Evolutionary conservation across 2,113 vertebrate genomes (phyloP).

Genomic region (Chionomys nivalis): DNA sequence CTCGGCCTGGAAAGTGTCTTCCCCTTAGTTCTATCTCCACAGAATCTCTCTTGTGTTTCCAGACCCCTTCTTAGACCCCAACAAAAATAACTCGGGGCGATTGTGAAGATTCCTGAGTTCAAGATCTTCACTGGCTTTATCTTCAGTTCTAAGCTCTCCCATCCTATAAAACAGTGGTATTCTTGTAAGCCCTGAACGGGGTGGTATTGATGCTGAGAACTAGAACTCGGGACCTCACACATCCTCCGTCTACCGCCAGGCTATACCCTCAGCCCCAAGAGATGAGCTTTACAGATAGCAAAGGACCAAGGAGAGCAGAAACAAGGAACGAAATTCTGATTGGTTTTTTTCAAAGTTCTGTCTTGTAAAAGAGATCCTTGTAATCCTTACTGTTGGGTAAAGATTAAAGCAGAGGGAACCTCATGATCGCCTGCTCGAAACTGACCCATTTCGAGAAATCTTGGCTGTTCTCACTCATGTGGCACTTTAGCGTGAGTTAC

Average conservation of each 20-base stretch:
- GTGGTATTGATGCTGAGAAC: not conserved
- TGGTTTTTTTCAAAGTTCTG: not conserved
- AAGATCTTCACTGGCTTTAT: not conserved
- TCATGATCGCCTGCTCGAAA: not conserved
- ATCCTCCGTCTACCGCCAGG: not conserved
- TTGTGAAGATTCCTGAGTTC: not conserved
- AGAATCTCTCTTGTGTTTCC: not conserved
- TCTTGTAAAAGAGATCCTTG: not conserved
- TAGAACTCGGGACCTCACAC: not conserved
- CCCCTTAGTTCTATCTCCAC: not conserved
- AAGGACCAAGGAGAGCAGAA: not conserved
- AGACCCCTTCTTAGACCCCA: not conserved
- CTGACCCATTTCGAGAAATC: not conserved
- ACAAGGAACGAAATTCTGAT: not conserved
- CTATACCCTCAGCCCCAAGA: not conserved
- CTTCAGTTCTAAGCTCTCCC: not conserved
- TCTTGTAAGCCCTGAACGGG: no score
- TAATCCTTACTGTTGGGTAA: not conserved
- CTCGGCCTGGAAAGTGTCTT: not conserved
- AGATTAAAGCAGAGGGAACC: not conserved
- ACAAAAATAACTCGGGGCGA: not conserved
- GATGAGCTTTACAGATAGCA: not conserved
- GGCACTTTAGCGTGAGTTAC: accelerated
- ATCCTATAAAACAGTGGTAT: not conserved
- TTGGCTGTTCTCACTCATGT: not conserved